Percentiles rank a stretch among this genome's conserved stretches.
Conservation (phyloP, 2,888 invertebrate genomes). For the Rhamphomyia laevipes region DNA sequence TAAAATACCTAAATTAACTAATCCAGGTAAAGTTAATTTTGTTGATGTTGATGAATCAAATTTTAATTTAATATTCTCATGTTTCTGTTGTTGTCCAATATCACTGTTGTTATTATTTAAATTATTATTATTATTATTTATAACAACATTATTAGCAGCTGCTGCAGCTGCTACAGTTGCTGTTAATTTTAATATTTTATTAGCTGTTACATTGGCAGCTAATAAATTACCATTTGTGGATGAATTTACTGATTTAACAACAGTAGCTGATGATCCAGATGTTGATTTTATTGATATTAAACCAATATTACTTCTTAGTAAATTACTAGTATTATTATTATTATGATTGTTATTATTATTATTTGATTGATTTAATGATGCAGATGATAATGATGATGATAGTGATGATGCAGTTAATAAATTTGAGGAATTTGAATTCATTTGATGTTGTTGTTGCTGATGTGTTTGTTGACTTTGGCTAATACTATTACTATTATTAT, state of each 20-base stretch:
- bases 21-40: conserved; percentile 35
- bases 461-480: conserved; percentile 10
- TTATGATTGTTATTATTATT: conserved; percentile 16
- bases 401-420: not conserved
- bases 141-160: conserved; percentile 16
- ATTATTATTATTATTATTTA: conserved; percentile 19
- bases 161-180: conserved; percentile 30
- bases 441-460: conserved; percentile 19
- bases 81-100: conserved; percentile 11
- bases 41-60: conserved; percentile 19
- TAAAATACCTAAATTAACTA: conserved; percentile 40
- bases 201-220: conserved; percentile 34
- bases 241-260: not conserved
- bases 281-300: conserved; percentile 33
- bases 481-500: conserved; percentile 18
- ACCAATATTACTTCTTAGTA: conserved; percentile 37
- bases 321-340: conserved; percentile 26
- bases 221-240: conserved; percentile 27
- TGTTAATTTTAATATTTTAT: conserved; percentile 35
- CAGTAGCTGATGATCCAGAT: not conserved
- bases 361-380: conserved; percentile 3
- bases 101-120: conserved; percentile 13
- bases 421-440: conserved; percentile 16
- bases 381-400: not conserved
- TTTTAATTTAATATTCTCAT: conserved; percentile 19